phyloP scores from a whole-genome alignment of 2,888 invertebrate genomes.

The Netelia inedita region DNA sequence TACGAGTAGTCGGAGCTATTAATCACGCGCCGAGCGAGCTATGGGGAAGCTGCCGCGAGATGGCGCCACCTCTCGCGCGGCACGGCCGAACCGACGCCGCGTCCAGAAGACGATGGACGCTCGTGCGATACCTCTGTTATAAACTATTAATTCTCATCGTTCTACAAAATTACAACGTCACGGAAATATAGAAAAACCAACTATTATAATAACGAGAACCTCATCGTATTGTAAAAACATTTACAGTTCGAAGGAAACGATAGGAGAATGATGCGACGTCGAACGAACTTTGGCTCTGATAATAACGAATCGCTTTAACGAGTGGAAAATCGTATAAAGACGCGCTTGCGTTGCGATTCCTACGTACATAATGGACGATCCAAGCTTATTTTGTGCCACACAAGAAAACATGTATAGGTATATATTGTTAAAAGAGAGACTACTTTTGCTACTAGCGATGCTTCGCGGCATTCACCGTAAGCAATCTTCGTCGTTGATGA shows the following conservation, averaged over 20 bases:
- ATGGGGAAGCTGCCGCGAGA: constrained; percentile 10
- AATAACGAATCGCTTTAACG: constrained; percentile 27
- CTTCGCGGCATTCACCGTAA: constrained; percentile 51
- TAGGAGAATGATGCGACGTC: constrained; percentile 14
- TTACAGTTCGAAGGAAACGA: no score
- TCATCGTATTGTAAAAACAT: no score
- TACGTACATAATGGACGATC: constrained; percentile 43
- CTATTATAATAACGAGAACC: no score
- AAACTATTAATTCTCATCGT: constrained; percentile 49
- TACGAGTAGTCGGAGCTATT: constrained; percentile 58
- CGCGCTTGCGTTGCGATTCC: constrained; percentile 22
- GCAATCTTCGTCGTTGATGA: constrained; percentile 63
- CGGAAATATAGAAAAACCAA: background rate
- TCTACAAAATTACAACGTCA: constrained; percentile 13
- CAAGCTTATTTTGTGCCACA: constrained; percentile 11
- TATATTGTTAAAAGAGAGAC: constrained; percentile 32
- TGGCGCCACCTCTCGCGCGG: background rate
- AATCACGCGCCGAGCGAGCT: constrained; percentile 52
- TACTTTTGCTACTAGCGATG: constrained; percentile 30
- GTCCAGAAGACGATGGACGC: background rate
- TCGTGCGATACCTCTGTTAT: background rate
- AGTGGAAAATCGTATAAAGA: constrained; percentile 41
- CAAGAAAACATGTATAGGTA: constrained; percentile 23
- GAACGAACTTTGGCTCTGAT: background rate
- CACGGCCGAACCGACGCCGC: background rate